These are phyloP conservation scores for Trichonephila clavipes DNA, from an alignment of 1,140 invertebrate species.

Conservation along the genomic window DNA sequence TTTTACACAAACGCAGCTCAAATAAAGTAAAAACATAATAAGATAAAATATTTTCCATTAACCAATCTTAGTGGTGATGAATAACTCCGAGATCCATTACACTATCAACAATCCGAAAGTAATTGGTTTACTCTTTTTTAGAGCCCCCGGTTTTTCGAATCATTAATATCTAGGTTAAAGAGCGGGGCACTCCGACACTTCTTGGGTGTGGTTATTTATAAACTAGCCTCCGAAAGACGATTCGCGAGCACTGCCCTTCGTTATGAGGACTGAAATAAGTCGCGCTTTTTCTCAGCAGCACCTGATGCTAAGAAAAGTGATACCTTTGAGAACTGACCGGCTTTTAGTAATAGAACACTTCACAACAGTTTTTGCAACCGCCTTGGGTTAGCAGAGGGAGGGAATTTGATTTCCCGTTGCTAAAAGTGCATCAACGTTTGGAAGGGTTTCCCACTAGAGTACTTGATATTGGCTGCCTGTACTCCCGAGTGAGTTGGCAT, in stretches of 20 bases:
- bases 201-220: constrained; percentile 55
- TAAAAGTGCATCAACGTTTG: not conserved
- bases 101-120: not conserved
- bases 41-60: no score
- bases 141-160: not conserved
- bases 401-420: not conserved
- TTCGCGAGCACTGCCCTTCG: constrained; percentile 31
- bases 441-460: constrained; percentile 35
- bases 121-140: not conserved
- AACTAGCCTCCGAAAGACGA: constrained; percentile 21
- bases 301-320: constrained; percentile 10
- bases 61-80: not conserved
- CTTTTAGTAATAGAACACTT: constrained; percentile 51
- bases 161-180: constrained; percentile 40
- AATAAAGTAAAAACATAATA: no score
- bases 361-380: not conserved
- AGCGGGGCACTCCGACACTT: constrained; percentile 24
- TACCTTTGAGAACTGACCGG: constrained; percentile 43
- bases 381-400: not conserved
- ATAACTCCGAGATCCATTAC: not conserved
- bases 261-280: constrained; percentile 9
- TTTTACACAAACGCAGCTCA: no score
- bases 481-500: constrained; percentile 4
- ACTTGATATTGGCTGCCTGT: constrained; percentile 16
- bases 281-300: constrained; percentile 21